These are phyloP conservation scores for Gadus macrocephalus DNA, from an alignment of 2,113 vertebrate species.

Conservation along the genomic window DNA sequence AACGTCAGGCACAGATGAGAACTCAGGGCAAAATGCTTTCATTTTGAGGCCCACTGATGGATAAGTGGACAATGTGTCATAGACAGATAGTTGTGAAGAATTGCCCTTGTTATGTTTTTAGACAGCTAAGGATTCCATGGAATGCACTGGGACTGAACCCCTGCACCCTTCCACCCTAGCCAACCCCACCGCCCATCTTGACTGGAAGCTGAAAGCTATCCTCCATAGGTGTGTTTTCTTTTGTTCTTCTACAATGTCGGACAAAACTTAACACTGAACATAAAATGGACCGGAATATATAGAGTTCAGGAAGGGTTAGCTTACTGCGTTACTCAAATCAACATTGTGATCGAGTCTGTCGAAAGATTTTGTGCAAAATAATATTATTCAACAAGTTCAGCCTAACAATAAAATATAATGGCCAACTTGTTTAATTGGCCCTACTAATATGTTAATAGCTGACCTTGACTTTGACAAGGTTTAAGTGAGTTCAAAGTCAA, in stretches of 20 bases:
- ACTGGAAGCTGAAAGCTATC: conserved; percentile 15
- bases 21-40: conserved; percentile 50
- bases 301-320: too few species aligned
- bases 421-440: background rate
- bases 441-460: background rate
- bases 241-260: background rate
- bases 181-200: conserved; percentile 25
- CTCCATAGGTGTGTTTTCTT: conserved; percentile 1
- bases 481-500: conserved; percentile 1
- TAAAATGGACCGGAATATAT: too few species aligned
- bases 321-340: background rate
- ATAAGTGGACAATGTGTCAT: conserved; percentile 59
- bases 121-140: conserved; percentile 51
- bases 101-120: conserved; percentile 44
- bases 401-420: background rate
- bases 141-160: conserved; percentile 53
- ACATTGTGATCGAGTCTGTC: background rate
- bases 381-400: too few species aligned
- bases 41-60: conserved; percentile 47
- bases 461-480: background rate
- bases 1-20: conserved; percentile 46
- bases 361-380: background rate
- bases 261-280: too few species aligned
- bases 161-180: conserved; percentile 2
- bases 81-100: conserved; percentile 59